Evolutionary conservation across 2,797 vertebrate species (phyloP).

Genomic region (Gambusia yucatana): DNA sequence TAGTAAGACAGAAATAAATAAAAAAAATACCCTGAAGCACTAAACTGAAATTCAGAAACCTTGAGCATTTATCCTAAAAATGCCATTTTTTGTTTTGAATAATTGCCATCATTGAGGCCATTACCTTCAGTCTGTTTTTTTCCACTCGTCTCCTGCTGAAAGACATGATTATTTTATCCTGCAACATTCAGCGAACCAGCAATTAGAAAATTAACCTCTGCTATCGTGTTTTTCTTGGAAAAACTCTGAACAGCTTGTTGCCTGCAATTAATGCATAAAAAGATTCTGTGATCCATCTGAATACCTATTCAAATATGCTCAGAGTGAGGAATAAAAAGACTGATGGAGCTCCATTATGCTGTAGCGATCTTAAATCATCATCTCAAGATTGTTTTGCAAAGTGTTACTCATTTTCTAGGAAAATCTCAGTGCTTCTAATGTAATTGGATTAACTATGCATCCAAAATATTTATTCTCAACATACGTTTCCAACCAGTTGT

Average conservation of each 20-base stretch:
- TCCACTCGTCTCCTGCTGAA: conserved; percentile 30
- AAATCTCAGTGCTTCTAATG: conserved; percentile 7
- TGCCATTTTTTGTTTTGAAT: not conserved
- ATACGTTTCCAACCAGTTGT: too few relatives aligned
- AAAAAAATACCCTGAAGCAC: not conserved
- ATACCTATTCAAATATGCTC: conserved; percentile 55
- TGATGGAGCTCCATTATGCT: conserved; percentile 38
- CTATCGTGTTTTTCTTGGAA: conserved; percentile 44
- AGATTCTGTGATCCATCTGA: conserved; percentile 70
- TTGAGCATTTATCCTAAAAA: not conserved
- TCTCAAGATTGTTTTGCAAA: conserved; percentile 27
- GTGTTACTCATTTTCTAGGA: conserved; percentile 13
- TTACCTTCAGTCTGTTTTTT: conserved; percentile 32
- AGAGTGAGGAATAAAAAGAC: conserved; percentile 5
- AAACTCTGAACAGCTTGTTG: conserved; percentile 43
- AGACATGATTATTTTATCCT: conserved; percentile 35
- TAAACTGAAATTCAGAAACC: not conserved
- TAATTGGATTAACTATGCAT: conserved; percentile 8
- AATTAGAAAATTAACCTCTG: conserved; percentile 68
- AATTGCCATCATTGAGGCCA: conserved; percentile 31
- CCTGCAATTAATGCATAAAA: conserved; percentile 60
- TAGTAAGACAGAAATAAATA: not conserved
- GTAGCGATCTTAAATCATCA: conserved; percentile 39
- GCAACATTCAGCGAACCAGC: conserved; percentile 44
- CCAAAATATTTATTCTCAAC: not conserved